Conservation (phyloP, 2,113 vertebrate genomes). For the Pachycephala philippinensis region DNA sequence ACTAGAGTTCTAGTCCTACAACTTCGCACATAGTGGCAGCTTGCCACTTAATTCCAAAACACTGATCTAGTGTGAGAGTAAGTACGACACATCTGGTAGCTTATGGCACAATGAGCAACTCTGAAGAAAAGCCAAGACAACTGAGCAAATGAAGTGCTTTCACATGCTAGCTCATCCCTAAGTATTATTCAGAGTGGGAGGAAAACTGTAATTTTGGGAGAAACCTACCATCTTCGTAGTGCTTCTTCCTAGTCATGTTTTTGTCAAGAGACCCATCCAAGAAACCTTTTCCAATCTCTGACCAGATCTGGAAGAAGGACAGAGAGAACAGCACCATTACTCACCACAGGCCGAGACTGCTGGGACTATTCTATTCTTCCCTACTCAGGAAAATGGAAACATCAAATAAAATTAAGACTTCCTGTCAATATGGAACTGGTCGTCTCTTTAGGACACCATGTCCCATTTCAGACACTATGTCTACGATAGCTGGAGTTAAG, state of each 20-base stretch:
- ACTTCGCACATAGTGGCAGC: background rate
- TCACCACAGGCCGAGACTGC: background rate
- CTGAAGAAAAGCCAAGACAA: background rate
- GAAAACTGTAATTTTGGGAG: background rate
- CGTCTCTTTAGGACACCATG: background rate
- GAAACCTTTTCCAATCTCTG: conserved; percentile 93
- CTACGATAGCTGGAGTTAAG: background rate
- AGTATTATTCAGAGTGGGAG: background rate
- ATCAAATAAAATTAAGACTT: background rate
- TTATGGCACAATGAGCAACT: background rate
- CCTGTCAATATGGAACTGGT: background rate
- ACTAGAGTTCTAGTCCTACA: background rate
- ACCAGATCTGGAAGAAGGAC: conserved; percentile 86
- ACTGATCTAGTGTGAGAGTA: background rate
- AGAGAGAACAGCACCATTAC: background rate
- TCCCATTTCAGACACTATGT: background rate
- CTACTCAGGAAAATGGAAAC: background rate
- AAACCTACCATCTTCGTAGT: conserved; percentile 85
- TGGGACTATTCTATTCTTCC: background rate
- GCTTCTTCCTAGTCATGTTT: conserved; percentile 84
- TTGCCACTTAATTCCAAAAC: background rate
- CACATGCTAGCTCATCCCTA: background rate
- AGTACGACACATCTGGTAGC: background rate
- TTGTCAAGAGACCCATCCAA: conserved; percentile 94
- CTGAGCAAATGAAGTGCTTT: background rate